These are phyloP conservation scores for Ciona savignyi DNA, from an alignment of 23 tunicate genomes.

Conservation along the genomic window DNA sequence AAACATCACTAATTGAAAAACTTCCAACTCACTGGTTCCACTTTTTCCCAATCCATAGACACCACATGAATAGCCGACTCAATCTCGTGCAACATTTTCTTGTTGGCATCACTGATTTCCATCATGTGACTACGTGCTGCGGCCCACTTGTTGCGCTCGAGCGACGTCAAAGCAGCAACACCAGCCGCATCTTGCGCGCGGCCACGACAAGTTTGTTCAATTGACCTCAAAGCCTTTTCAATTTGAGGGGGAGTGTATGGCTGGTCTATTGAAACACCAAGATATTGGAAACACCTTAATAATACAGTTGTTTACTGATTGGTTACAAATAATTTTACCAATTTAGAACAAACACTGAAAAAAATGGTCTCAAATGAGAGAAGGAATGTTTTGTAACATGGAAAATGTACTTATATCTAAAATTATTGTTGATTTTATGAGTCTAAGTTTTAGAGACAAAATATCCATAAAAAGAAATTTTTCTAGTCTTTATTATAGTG, in stretches of 20 bases:
- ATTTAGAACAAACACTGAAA: no score
- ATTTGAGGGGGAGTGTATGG: conserved; percentile 52
- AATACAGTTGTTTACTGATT: background rate
- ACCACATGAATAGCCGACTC: conserved; percentile 36
- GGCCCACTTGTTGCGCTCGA: conserved; percentile 68
- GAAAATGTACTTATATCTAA: no score
- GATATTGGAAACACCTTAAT: no score
- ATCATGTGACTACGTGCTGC: conserved; percentile 28
- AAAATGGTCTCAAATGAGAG: no score
- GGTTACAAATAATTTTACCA: no score
- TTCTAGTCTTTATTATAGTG: no score
- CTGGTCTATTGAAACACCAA: no score
- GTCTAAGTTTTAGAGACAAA: no score
- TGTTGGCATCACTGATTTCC: conserved; percentile 11
- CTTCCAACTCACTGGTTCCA: conserved; percentile 9
- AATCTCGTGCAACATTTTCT: conserved; percentile 20
- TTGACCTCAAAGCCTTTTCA: conserved; percentile 6
- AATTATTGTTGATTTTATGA: no score
- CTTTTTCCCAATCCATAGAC: conserved; percentile 26
- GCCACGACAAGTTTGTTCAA: conserved; percentile 12
- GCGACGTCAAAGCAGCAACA: conserved; percentile 49
- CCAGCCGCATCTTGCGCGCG: conserved; percentile 10
- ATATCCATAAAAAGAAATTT: no score
- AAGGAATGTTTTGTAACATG: no score
- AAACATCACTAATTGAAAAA: no score